Evolutionary conservation across 2,888 invertebrate genomes (phyloP).

Genomic region (Helobdella robusta): DNA sequence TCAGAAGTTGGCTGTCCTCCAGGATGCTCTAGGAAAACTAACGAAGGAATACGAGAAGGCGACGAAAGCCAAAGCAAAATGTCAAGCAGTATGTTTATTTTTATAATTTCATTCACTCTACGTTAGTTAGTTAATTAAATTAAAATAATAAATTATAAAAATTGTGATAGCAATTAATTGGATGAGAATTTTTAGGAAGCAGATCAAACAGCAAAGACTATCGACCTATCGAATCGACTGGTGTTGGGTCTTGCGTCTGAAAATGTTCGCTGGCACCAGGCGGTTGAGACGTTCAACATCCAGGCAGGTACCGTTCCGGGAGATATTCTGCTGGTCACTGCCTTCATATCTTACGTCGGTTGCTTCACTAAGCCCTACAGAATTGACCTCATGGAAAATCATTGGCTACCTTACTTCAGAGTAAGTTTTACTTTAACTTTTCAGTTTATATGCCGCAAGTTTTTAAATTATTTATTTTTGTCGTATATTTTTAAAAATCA

Average conservation of each 20-base stretch:
- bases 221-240: conserved; percentile 78
- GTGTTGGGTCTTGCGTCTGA: conserved; percentile 90
- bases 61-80: conserved; percentile 70
- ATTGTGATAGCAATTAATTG: background rate
- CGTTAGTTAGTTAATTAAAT: background rate
- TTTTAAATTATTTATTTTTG: background rate
- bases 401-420: conserved; percentile 64
- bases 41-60: conserved; percentile 88
- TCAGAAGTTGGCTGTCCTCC: conserved; percentile 75
- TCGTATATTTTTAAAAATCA: background rate
- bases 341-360: conserved; percentile 91
- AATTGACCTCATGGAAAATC: conserved; percentile 65
- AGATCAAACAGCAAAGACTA: conserved; percentile 83
- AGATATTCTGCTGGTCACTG: conserved; percentile 80
- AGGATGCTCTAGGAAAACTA: conserved; percentile 73
- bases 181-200: conserved; percentile 61
- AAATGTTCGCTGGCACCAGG: conserved; percentile 89
- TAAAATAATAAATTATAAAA: background rate
- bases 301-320: conserved; percentile 85
- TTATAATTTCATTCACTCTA: too few relatives aligned
- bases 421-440: too few relatives aligned
- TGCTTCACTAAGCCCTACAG: conserved; percentile 90
- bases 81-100: conserved; percentile 56
- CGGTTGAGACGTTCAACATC: conserved; percentile 66
- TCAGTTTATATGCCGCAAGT: background rate